A percentile compares a stretch with the other conserved stretches of the same genome.
phyloP scores from a whole-genome alignment of 2,888 invertebrate genomes.

The Nebria brevicollis region DNA sequence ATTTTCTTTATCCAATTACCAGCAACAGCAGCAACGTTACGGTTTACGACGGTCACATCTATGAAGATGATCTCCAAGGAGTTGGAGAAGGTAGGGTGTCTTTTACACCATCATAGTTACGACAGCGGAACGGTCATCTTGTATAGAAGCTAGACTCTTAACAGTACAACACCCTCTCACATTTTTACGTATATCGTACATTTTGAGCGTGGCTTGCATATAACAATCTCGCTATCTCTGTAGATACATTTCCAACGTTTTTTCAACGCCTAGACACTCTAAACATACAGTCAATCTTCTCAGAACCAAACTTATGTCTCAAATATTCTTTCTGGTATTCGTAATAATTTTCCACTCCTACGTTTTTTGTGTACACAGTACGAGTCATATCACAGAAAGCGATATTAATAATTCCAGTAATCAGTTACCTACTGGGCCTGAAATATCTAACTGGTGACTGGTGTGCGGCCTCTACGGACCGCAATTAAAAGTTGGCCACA shows the following conservation, averaged over 20 bases:
- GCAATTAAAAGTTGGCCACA: not conserved
- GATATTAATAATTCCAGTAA: not conserved
- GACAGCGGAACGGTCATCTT: not conserved
- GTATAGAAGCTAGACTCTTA: not conserved
- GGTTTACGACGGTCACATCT: slow-evolving; percentile 30
- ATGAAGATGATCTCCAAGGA: not conserved
- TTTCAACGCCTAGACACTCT: too few relatives aligned
- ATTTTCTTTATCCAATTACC: slow-evolving; percentile 41
- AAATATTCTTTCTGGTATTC: not conserved
- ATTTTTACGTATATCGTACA: not conserved
- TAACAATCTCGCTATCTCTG: not conserved
- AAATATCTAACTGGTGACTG: not conserved
- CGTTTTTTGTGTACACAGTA: not conserved
- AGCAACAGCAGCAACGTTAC: slow-evolving; percentile 22
- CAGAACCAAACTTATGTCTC: not conserved
- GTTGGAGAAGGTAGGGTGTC: not conserved
- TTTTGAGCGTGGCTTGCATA: not conserved
- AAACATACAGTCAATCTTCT: too few relatives aligned
- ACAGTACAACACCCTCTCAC: not conserved
- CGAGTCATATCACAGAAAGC: not conserved
- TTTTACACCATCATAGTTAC: not conserved
- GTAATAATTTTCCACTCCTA: not conserved
- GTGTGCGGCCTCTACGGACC: not conserved
- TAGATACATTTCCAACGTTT: not conserved
- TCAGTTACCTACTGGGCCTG: not conserved